A percentile compares a stretch with the other conserved stretches of the same genome.
Conservation (phyloP, 2,113 vertebrate species). For the Sander vitreus region DNA sequence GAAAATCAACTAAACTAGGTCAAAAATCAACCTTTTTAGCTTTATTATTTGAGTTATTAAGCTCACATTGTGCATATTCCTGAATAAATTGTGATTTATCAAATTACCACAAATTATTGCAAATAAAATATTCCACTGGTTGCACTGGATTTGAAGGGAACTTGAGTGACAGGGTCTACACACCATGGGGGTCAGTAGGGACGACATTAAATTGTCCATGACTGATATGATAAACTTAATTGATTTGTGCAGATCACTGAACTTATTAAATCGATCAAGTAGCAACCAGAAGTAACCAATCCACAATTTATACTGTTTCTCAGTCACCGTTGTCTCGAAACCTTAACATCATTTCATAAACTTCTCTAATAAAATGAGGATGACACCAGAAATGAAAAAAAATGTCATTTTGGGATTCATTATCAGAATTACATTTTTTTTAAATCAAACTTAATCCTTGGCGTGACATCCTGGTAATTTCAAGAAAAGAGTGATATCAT, state of each 20-base stretch:
- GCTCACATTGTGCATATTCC: neutral
- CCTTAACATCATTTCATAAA: neutral
- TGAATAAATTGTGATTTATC: neutral
- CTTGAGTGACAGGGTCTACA: neutral
- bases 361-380: neutral
- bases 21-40: neutral
- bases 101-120: neutral
- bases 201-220: neutral
- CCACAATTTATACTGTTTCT: neutral
- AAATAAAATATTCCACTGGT: neutral
- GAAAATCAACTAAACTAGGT: neutral
- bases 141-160: neutral
- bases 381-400: neutral
- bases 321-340: too few species aligned
- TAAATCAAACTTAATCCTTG: too few species aligned
- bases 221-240: neutral
- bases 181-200: neutral
- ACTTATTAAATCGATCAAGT: neutral
- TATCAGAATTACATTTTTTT: neutral
- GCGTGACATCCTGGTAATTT: neutral
- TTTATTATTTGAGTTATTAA: neutral
- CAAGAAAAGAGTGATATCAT: neutral
- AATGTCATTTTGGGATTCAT: neutral
- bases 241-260: neutral
- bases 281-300: neutral